Base-by-base conservation (phyloP, 1,140 invertebrate genomes). In the Uloborus diversus region DNA sequence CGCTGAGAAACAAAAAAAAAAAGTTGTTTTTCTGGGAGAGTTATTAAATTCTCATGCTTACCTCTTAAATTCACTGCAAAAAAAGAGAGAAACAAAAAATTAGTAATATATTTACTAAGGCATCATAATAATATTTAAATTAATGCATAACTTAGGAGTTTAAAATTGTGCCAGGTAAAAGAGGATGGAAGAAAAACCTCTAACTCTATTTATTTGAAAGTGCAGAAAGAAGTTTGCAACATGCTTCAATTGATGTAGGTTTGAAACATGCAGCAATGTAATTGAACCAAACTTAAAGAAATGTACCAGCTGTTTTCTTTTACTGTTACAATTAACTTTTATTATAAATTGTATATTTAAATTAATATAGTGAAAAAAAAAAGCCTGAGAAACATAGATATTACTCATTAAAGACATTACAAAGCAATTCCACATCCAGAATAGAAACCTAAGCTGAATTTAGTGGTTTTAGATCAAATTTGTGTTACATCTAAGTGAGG, bases 41-140 rank as follows among this genome's bases (percentile, higher is more conserved):
- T 49, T 59, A 61, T 61, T 61, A 68, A 66, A 79, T 35, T 42
- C 53, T 66, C 35, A 62, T 64, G 68, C 78, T 80, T 80, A 80
- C 78, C 78, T 80, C 35, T 80, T 30, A 80, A 64, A 71, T 80
- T 80, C 57, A 80, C 78, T 80, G 78, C 27, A 71, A 71, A 64
- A 59, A 79, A 53, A 71, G 57, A 57, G 71, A 69, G 37, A 62
- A 53, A 70, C 32, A 61, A 25, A 68, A 62, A 80, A 71, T 70
- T 80, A 71, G 65, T 80, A 80, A 25, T 42, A 28, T 35, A 25
- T 70, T 20, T 79, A n/a, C 56, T 68, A 68, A 35, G 33, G 51
- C 32, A 64, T 80, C 5, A 53, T 20, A 53, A 9, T 42, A 9
- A 9, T 9, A 42, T 9, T 42, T 7, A 9, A 9, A 42, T 9